Conservation (phyloP, 2,113 vertebrate genomes). For the Poeciliopsis retropinna region DNA sequence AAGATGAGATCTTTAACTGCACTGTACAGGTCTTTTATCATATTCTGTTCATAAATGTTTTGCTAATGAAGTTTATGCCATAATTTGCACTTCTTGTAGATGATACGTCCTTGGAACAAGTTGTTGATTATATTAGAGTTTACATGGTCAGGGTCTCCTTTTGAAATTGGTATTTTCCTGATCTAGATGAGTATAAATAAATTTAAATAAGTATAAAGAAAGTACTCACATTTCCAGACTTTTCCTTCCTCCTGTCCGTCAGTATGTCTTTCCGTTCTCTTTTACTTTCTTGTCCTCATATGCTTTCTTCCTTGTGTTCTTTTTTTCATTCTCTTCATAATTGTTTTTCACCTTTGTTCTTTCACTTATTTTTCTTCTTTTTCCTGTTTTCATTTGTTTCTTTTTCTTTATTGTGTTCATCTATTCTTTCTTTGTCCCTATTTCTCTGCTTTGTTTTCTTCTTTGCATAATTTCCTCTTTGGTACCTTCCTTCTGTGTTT, state of each 20-base stretch:
- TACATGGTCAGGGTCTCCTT: too few relatives aligned
- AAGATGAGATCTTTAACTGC: not conserved
- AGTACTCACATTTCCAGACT: not conserved
- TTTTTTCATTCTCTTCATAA: not conserved
- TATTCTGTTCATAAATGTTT: not conserved
- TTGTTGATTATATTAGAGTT: not conserved
- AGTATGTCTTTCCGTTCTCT: not conserved
- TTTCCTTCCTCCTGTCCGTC: not conserved
- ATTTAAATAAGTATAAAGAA: too few relatives aligned
- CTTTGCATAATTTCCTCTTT: too few relatives aligned
- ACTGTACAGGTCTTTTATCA: not conserved
- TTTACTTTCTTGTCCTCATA: not conserved
- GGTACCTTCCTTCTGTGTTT: too few relatives aligned
- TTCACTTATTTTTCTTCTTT: not conserved
- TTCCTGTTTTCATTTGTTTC: not conserved
- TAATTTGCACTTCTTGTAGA: not conserved
- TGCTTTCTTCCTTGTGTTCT: not conserved
- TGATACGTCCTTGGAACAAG: conserved; percentile 6
- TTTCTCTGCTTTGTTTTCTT: not conserved
- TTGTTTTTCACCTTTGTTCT: not conserved
- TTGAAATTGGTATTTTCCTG: too few relatives aligned
- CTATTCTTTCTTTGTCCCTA: not conserved
- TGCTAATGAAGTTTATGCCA: not conserved
- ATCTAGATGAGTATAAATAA: too few relatives aligned
- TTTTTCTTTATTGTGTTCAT: too few relatives aligned